Conservation (phyloP, 2,113 vertebrate genomes). For the Notothenia rossii region DNA sequence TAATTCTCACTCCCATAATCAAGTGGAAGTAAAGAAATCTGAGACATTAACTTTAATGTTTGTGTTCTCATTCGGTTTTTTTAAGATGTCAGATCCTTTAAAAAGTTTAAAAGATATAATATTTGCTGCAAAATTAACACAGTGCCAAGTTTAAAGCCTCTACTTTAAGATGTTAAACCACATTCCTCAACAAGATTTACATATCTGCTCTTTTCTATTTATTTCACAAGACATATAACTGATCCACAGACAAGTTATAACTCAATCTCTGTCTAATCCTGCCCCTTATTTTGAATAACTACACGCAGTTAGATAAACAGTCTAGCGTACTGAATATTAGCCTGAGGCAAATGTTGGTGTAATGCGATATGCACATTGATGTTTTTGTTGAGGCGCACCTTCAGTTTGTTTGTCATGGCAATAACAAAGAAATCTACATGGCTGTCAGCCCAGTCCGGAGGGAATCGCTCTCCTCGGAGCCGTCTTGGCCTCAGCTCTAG, state of each 20-base stretch:
- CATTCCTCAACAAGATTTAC: background rate
- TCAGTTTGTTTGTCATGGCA: constrained; percentile 14
- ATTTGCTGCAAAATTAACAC: background rate
- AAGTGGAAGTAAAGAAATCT: background rate
- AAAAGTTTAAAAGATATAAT: background rate
- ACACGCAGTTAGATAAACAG: constrained; percentile 55
- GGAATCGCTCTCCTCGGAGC: constrained; percentile 4
- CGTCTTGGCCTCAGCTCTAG: background rate
- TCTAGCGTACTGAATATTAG: background rate
- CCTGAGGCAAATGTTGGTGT: background rate
- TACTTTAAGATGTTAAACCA: background rate
- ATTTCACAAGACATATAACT: background rate
- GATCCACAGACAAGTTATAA: background rate
- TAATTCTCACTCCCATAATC: background rate
- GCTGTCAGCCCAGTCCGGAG: constrained; percentile 20
- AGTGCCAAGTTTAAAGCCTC: background rate
- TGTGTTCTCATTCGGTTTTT: background rate
- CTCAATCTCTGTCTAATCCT: background rate
- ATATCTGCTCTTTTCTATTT: background rate
- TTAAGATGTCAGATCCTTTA: background rate
- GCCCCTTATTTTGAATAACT: constrained; percentile 24
- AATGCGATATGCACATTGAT: background rate
- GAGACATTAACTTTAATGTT: background rate
- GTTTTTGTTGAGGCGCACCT: constrained; percentile 9
- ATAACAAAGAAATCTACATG: constrained; percentile 27